phyloP scores from a whole-genome alignment of 2,113 vertebrate genomes.

The Tamias sibiricus region DNA sequence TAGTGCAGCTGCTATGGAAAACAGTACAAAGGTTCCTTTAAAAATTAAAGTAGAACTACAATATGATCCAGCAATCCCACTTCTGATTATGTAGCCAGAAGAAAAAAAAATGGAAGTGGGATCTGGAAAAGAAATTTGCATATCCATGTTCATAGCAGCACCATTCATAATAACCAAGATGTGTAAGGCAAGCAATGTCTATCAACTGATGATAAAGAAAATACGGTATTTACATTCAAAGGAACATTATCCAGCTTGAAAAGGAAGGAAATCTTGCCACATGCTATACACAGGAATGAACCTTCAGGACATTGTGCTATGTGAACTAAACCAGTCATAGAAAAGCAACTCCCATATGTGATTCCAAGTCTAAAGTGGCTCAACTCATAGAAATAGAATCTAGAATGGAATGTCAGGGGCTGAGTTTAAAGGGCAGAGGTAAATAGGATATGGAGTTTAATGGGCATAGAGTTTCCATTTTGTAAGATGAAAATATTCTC shows the following conservation, averaged over 20 bases:
- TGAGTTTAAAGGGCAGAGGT: too few species aligned
- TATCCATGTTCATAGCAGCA: background rate
- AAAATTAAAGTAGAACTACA: background rate
- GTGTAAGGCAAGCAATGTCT: background rate
- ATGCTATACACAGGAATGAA: background rate
- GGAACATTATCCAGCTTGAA: background rate
- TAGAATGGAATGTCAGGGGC: background rate
- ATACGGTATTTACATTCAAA: background rate
- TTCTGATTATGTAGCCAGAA: background rate
- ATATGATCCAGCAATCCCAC: background rate
- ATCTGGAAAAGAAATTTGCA: background rate
- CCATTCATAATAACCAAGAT: background rate
- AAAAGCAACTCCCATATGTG: background rate
- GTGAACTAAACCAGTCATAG: background rate
- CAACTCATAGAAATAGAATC: background rate
- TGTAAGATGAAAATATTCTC: background rate
- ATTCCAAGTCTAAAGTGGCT: background rate
- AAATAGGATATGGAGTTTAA: background rate
- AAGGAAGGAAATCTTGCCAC: background rate
- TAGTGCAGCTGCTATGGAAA: background rate
- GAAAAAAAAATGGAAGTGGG: background rate
- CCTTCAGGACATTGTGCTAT: background rate
- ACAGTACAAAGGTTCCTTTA: background rate
- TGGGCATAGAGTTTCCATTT: background rate
- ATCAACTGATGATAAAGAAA: background rate